Evolutionary conservation across 1,140 invertebrate genomes (phyloP), one percentile per base, ranked within the genome.

Genomic region (Pseudachorutes palmiensis): DNA sequence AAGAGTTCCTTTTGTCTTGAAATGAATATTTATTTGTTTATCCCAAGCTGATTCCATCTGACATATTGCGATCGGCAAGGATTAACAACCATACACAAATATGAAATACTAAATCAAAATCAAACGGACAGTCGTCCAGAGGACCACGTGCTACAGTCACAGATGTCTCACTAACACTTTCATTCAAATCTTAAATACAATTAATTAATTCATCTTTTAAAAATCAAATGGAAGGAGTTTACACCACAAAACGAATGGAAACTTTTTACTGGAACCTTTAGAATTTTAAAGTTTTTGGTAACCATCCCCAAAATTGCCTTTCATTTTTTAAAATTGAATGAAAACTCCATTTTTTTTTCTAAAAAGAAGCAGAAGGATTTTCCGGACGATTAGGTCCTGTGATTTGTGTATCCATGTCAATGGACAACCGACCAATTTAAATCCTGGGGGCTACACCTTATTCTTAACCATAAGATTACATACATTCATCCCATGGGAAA

Each of bases 261-360:
- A n/a, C n/a, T n/a, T n/a, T n/a, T 45, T 45, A 19, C 36, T 45
- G 36, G 19, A 45, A 45, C 9, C 19, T 45, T 45, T 45, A 19
- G 9, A 45, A 45, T 45, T 45, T 45, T 45, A 45, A 45, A 45
- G 36, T 45, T 45, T 45, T 45, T n/a, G n/a, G n/a, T n/a, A n/a
- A n/a, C n/a, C n/a, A n/a, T n/a, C n/a, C n/a, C n/a, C n/a, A n/a
- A n/a, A n/a, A n/a, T n/a, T n/a, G n/a, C n/a, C n/a, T n/a, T n/a
- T n/a, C n/a, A n/a, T n/a, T n/a, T n/a, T n/a, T n/a, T n/a, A n/a
- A n/a, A n/a, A n/a, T n/a, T n/a, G n/a, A n/a, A n/a, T n/a, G n/a
- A n/a, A n/a, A n/a, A n/a, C n/a, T n/a, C n/a, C n/a, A n/a, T n/a
- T n/a, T n/a, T n/a, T n/a, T n/a, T n/a, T 45, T 45, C 19, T 9